Conservation (phyloP, 2,113 vertebrate genomes). For the Phyllostomus discolor region DNA sequence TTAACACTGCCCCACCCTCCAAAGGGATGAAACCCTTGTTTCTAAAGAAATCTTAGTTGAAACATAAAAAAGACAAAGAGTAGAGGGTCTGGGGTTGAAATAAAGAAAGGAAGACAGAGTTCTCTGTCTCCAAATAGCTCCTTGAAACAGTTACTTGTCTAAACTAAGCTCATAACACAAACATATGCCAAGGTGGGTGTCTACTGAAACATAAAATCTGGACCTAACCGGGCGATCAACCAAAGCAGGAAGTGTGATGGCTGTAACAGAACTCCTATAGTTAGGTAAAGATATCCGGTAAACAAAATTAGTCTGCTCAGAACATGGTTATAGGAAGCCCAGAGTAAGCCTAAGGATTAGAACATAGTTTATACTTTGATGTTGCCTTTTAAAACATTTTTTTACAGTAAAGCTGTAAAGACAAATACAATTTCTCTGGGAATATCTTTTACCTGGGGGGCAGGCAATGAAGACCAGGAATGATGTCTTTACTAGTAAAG, state of each 20-base stretch:
- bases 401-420: background rate
- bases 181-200: background rate
- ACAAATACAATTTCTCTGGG: background rate
- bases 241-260: background rate
- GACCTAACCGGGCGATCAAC: background rate
- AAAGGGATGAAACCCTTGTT: background rate
- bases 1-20: background rate
- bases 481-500: background rate
- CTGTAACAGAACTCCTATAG: background rate
- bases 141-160: background rate
- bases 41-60: background rate
- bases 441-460: background rate
- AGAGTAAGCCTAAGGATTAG: background rate
- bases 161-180: background rate
- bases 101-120: background rate
- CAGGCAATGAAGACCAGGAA: background rate
- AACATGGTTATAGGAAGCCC: background rate
- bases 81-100: background rate
- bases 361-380: background rate
- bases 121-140: background rate
- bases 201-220: background rate
- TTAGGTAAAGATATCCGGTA: background rate
- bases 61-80: background rate
- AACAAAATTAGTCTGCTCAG: constrained; percentile 5
- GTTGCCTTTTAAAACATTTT: background rate